phyloP scores from a whole-genome alignment of 2,888 invertebrate species.

The Melanostoma mellinum region DNA sequence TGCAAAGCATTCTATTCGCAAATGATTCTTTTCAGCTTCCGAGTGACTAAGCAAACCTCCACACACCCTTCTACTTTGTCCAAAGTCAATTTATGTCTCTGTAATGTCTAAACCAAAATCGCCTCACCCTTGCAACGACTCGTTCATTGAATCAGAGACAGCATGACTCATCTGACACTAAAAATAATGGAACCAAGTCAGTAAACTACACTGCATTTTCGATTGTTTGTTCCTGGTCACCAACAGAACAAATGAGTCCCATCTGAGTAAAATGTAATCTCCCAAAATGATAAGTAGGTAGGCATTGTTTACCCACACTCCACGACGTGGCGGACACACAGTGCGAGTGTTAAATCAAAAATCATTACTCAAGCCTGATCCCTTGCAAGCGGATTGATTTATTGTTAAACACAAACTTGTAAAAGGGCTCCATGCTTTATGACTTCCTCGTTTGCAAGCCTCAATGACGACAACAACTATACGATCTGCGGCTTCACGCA shows the following conservation, averaged over 20 bases:
- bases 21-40: too few species aligned
- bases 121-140: too few species aligned
- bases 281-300: constrained; percentile 1
- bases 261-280: background rate
- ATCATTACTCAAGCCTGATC: constrained; percentile 40
- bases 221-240: background rate
- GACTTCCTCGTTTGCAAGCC: constrained; percentile 58
- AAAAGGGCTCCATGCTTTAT: constrained; percentile 51
- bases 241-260: background rate
- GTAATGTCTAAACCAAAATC: too few species aligned
- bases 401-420: constrained; percentile 38
- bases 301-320: background rate
- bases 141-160: too few species aligned
- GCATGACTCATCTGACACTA: too few species aligned
- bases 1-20: too few species aligned
- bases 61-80: too few species aligned
- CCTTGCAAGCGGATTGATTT: constrained; percentile 45
- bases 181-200: too few species aligned
- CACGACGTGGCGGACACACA: background rate
- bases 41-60: too few species aligned
- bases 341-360: background rate
- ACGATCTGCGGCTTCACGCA: constrained; percentile 36
- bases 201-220: too few species aligned
- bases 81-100: too few species aligned
- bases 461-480: constrained; percentile 15